phyloP scores from a whole-genome alignment of 1,140 invertebrate genomes.

The Lineus longissimus region DNA sequence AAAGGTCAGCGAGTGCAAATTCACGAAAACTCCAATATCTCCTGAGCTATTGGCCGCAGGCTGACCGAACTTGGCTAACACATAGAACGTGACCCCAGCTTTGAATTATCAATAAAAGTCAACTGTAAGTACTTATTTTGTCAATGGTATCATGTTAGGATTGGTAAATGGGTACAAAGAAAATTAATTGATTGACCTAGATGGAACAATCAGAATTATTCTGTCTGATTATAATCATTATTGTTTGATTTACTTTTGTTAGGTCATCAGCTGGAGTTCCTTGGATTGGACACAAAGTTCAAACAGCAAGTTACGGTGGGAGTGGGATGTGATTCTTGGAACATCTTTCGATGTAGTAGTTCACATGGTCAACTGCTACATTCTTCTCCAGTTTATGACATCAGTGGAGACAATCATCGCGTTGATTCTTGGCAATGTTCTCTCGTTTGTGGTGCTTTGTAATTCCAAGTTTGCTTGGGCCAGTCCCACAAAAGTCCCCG shows the following conservation, averaged over 20 bases:
- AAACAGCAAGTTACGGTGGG: slow-evolving; percentile 17
- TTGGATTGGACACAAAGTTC: slow-evolving; percentile 34
- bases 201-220: too few relatives aligned
- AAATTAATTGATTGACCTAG: too few relatives aligned
- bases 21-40: too few relatives aligned
- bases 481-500: slow-evolving; percentile 25
- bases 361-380: slow-evolving; percentile 28
- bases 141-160: too few relatives aligned
- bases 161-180: too few relatives aligned
- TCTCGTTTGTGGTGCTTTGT: slow-evolving; percentile 23
- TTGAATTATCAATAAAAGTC: too few relatives aligned
- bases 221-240: too few relatives aligned
- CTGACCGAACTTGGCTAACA: too few relatives aligned
- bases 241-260: neutral
- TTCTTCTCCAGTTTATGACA: slow-evolving; percentile 25
- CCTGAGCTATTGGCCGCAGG: too few relatives aligned
- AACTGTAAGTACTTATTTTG: too few relatives aligned
- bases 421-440: slow-evolving; percentile 21
- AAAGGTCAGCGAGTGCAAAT: too few relatives aligned
- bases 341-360: slow-evolving; percentile 38
- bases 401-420: slow-evolving; percentile 23
- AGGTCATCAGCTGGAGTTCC: slow-evolving; percentile 46
- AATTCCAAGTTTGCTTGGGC: slow-evolving; percentile 37
- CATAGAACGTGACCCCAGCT: too few relatives aligned
- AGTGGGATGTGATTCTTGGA: slow-evolving; percentile 33